Conservation (phyloP, 2,113 vertebrate genomes). For the Xenopus laevis region DNA sequence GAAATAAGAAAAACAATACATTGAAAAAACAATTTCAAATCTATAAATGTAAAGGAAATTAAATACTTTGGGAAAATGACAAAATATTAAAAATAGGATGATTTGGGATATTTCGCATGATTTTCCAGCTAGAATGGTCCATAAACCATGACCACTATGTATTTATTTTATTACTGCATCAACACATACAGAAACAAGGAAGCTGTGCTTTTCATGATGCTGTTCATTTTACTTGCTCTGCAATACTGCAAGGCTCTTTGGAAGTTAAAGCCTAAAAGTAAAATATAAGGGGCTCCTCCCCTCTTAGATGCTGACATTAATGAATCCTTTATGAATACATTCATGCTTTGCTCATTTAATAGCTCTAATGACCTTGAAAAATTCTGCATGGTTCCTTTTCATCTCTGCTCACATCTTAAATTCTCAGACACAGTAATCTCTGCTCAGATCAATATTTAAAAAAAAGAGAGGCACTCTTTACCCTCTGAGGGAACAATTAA, state of each 20-base stretch:
- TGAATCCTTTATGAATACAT: constrained; percentile 41
- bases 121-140: too few relatives aligned
- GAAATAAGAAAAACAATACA: too few relatives aligned
- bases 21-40: too few relatives aligned
- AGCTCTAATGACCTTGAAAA: constrained; percentile 40
- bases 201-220: too few relatives aligned
- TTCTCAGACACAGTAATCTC: constrained; percentile 40
- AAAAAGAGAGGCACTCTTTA: constrained; percentile 15
- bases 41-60: too few relatives aligned
- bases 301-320: constrained; percentile 19
- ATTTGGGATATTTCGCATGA: too few relatives aligned
- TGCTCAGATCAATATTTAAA: constrained; percentile 31
- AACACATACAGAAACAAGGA: too few relatives aligned
- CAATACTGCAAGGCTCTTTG: neutral
- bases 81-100: too few relatives aligned
- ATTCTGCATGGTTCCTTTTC: constrained; percentile 30
- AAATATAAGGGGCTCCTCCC: constrained; percentile 19
- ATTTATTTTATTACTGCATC: too few relatives aligned
- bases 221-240: too few relatives aligned
- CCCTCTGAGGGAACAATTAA: constrained; percentile 45
- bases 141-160: too few relatives aligned
- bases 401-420: constrained; percentile 37
- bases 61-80: too few relatives aligned
- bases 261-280: neutral
- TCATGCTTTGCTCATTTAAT: constrained; percentile 36